Percentiles rank a stretch among this genome's conserved stretches.
phyloP scores from a whole-genome alignment of 2,113 vertebrate genomes.

The Cathartes aura region DNA sequence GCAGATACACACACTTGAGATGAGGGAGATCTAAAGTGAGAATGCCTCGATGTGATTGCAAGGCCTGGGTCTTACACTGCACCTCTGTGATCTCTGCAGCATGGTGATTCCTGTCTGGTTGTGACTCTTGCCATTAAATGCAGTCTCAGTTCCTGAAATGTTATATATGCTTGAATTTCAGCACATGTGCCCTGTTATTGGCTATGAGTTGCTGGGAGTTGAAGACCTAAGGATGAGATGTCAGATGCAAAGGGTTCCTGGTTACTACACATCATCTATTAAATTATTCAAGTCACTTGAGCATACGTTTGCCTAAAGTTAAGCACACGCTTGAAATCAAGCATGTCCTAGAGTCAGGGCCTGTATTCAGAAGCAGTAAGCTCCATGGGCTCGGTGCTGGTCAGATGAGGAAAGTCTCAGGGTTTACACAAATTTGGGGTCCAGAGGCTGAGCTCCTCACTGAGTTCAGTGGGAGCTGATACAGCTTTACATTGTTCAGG shows the following conservation, averaged over 20 bases:
- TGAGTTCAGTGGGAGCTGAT: background rate
- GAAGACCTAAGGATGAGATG: background rate
- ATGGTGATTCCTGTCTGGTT: background rate
- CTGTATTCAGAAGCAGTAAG: background rate
- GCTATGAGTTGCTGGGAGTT: background rate
- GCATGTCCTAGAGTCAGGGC: background rate
- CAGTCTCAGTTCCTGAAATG: background rate
- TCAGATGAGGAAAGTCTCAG: background rate
- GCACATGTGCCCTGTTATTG: background rate
- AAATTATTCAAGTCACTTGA: background rate
- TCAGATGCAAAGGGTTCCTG: background rate
- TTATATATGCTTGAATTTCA: background rate
- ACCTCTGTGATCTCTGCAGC: background rate
- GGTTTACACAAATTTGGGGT: background rate
- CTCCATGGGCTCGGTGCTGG: fast-evolving
- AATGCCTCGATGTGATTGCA: fast-evolving
- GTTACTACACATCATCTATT: background rate
- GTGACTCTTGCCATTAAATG: background rate
- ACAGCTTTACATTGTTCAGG: background rate
- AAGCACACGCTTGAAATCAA: background rate
- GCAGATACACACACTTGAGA: background rate
- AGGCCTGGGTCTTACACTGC: background rate
- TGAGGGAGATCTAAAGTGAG: background rate
- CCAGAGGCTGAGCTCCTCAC: background rate
- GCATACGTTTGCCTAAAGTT: background rate